Evolutionary conservation across 2,888 invertebrate genomes (phyloP).

Genomic region (Drosophila pseudotalamancana): DNA sequence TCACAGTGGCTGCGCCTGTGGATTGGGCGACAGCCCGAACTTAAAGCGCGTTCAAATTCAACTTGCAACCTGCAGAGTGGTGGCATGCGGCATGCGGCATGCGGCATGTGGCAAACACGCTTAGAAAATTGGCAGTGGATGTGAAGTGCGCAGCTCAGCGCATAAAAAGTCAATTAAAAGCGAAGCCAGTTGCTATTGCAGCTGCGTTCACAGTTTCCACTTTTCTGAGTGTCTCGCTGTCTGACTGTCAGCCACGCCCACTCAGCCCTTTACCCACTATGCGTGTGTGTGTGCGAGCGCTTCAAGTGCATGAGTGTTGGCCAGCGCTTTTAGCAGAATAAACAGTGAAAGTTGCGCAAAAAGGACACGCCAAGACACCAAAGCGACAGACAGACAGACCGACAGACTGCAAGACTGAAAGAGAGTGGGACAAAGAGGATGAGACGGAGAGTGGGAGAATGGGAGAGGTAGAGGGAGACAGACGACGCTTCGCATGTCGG

Average conservation of each 20-base stretch:
- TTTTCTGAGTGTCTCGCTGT: constrained; percentile 25
- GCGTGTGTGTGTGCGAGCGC: constrained; percentile 32
- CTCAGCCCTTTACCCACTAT: constrained; percentile 17
- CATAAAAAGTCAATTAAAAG: constrained; percentile 82
- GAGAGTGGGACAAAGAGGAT: background rate
- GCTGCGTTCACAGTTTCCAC: constrained; percentile 64
- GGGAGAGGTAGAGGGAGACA: constrained; percentile 23
- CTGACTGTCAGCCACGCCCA: constrained; percentile 14
- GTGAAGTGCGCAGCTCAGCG: constrained; percentile 63
- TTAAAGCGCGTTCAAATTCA: constrained; percentile 76
- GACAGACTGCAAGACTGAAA: constrained; percentile 2
- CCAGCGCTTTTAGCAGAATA: constrained; percentile 80
- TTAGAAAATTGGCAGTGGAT: constrained; percentile 52
- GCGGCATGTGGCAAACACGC: constrained; percentile 26
- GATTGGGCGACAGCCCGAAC: constrained; percentile 47
- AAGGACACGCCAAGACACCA: constrained; percentile 70
- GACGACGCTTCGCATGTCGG: constrained; percentile 65
- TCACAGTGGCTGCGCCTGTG: constrained; percentile 75
- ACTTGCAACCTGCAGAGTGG: constrained; percentile 21
- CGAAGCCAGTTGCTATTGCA: constrained; percentile 65
- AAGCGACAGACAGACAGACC: constrained; percentile 10
- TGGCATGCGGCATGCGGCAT: background rate
- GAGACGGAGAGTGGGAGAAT: constrained; percentile 8
- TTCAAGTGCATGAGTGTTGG: constrained; percentile 77
- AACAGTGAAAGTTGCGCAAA: constrained; percentile 79